Percentiles rank a stretch among this genome's conserved stretches.
Evolutionary conservation across 2,113 vertebrate genomes (phyloP).

Genomic region (Microtus pennsylvanicus): DNA sequence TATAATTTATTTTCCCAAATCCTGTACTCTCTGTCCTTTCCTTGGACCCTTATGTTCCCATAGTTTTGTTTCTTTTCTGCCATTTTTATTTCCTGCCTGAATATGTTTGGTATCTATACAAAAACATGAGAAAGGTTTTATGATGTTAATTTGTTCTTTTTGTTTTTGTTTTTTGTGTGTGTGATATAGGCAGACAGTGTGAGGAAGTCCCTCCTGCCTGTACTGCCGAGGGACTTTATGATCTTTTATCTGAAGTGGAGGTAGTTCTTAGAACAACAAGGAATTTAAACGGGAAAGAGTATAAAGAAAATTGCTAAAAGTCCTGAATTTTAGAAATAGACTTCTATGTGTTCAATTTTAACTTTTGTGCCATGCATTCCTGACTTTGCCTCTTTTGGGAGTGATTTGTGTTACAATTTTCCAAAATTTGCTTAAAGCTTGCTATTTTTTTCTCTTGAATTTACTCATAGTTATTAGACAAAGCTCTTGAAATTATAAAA

Average conservation of each 20-base stretch:
- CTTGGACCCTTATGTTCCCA: neutral
- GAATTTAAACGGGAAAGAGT: neutral
- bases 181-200: neutral
- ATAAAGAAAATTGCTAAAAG: neutral
- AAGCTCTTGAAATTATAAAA: neutral
- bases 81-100: neutral
- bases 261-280: neutral
- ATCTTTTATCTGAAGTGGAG: neutral
- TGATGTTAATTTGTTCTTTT: neutral
- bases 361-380: neutral
- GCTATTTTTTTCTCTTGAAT: neutral
- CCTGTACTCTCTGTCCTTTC: neutral
- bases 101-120: neutral
- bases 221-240: neutral
- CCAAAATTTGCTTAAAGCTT: neutral
- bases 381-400: neutral
- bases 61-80: neutral
- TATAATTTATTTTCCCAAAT: neutral
- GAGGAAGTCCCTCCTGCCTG: neutral
- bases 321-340: neutral
- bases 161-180: neutral
- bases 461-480: neutral
- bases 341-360: neutral
- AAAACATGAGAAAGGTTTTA: neutral
- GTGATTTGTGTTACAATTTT: neutral